Percentiles rank a stretch among this genome's conserved stretches.
These are phyloP conservation scores for Agelaius phoeniceus DNA, from an alignment of 2,113 vertebrate genomes.

Conservation along the genomic window DNA sequence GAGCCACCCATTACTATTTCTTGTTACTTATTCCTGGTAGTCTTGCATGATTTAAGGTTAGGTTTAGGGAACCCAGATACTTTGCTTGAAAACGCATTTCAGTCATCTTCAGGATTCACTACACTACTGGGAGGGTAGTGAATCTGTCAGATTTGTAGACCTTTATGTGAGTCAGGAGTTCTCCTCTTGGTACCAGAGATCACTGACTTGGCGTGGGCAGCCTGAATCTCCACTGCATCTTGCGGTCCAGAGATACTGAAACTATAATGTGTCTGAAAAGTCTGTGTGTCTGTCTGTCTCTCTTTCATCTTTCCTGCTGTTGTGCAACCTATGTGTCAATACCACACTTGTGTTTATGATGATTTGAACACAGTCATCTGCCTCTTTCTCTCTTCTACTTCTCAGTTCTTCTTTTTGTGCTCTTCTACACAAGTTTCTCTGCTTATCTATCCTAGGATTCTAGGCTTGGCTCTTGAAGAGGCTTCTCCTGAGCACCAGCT, in stretches of 20 bases:
- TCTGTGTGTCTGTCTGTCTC: not conserved
- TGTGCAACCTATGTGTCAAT: not conserved
- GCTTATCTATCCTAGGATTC: not conserved
- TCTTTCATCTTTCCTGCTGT: not conserved
- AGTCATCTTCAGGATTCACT: not conserved
- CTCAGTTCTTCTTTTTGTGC: not conserved
- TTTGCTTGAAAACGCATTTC: not conserved
- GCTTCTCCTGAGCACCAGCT: not conserved
- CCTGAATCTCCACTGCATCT: not conserved
- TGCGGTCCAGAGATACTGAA: not conserved
- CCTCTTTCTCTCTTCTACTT: not conserved
- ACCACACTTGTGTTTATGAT: not conserved
- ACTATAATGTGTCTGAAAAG: not conserved
- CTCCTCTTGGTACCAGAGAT: not conserved
- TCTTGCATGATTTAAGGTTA: not conserved
- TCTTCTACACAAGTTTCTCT: not conserved
- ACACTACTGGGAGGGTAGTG: rapidly evolving
- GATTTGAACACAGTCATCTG: not conserved
- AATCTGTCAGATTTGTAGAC: not conserved
- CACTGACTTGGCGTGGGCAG: not conserved
- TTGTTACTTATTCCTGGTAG: not conserved
- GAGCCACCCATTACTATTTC: not conserved
- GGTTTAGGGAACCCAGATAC: not conserved
- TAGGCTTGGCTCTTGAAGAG: not conserved
- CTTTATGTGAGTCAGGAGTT: not conserved